Evolutionary conservation across 2,888 invertebrate species (phyloP), one percentile per base, ranked within the genome.

Genomic region (Zelleria hepariella): DNA sequence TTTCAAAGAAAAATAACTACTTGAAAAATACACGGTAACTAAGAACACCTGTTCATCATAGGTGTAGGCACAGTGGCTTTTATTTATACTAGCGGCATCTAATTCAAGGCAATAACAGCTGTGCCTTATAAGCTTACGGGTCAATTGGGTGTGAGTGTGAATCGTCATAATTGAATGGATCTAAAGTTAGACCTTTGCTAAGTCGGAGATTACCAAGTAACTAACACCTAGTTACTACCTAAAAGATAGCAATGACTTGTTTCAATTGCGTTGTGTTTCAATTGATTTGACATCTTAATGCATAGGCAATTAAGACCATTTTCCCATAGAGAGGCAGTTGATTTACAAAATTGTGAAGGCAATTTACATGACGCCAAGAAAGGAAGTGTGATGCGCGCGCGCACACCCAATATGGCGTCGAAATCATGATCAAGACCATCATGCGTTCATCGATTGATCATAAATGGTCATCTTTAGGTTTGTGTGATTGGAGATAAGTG

Each of bases 121-220:
- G 10, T 42, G 26, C 51, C 58, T 25, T 58, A 26, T 26, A 58
- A 58, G 21, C 26, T 20, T 64, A 62, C 32, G 10, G 32, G 61
- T 62, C 64, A 64, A 67, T 67, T 63, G 64, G 64, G 68, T 70
- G 71, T 63, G 64, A 64, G 68, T 70, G 71, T 74, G 72, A 78
- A 78, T 74, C 70, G 71, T 73, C 66, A 69, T 73, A 75, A 77
- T 73, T 74, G 73, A 77, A 74, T 73, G 67, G 67, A 68, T 69
- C 66, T 72, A 70, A 72, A 75, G 73, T 75, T 73, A 72, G 74
- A 64, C 66, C 63, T 65, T 68, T 69, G 65, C 65, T 68, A 72
- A 67, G 76, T 66, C 68, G 66, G 66, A 72, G 78, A 78, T 78
- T 77, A 76, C 73, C 70, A 65, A 64, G 62, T 67, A 64, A 64